A percentile compares a stretch with the other conserved stretches of the same genome.
Evolutionary conservation across 2,797 vertebrate species (phyloP).

Genomic region (Melanotaenia pygmaea): DNA sequence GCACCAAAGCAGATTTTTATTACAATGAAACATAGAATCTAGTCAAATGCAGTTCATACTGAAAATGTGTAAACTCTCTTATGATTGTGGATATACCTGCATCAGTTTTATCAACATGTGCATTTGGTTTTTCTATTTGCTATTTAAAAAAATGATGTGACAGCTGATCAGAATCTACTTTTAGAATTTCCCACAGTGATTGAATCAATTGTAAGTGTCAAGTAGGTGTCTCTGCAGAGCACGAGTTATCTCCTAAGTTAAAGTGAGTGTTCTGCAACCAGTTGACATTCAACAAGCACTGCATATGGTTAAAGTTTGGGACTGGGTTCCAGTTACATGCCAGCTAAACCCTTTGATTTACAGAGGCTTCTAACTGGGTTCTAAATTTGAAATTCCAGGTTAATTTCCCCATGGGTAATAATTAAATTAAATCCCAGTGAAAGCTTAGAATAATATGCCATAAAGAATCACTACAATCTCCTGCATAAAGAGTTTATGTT

Average conservation of each 20-base stretch:
- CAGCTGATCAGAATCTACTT: background rate
- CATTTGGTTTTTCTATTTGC: background rate
- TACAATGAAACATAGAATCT: slow-evolving; percentile 12
- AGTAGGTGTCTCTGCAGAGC: background rate
- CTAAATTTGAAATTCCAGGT: too few relatives aligned
- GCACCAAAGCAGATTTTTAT: background rate
- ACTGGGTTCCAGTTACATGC: background rate
- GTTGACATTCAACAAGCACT: background rate
- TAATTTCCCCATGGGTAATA: background rate
- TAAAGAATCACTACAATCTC: background rate
- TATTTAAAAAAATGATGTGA: background rate
- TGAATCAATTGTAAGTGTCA: background rate
- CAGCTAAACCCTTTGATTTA: background rate
- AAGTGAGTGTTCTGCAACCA: background rate
- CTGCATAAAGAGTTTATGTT: background rate
- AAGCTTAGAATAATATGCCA: background rate
- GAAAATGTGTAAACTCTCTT: background rate
- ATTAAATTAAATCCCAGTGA: background rate
- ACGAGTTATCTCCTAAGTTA: background rate
- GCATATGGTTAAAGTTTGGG: background rate
- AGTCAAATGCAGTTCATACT: slow-evolving; percentile 1
- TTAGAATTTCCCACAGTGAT: background rate
- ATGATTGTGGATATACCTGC: background rate
- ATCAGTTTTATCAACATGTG: background rate
- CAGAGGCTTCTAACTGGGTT: too few relatives aligned